Evolutionary conservation across 2,888 invertebrate genomes (phyloP).

Genomic region (Gastrophysa polygoni): DNA sequence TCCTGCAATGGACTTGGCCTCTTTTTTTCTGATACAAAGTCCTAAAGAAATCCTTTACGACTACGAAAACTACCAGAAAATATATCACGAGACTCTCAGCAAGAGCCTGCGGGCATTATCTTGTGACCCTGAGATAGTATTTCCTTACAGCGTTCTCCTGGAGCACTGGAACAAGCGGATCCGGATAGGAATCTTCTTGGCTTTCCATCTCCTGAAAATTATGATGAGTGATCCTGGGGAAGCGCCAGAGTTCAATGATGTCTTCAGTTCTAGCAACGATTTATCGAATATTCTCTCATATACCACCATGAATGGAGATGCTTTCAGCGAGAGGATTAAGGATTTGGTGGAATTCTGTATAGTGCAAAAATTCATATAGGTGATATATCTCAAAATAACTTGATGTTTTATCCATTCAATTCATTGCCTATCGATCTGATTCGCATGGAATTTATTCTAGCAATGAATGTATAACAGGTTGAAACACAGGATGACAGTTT

Average conservation of each 20-base stretch:
- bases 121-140: slow-evolving; percentile 39
- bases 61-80: slow-evolving; percentile 35
- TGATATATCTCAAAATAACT: neutral
- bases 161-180: slow-evolving; percentile 19
- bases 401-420: no score
- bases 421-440: no score
- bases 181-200: slow-evolving; percentile 10
- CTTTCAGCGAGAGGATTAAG: neutral
- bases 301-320: neutral
- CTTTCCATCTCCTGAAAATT: slow-evolving; percentile 17
- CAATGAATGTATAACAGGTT: no score
- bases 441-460: no score
- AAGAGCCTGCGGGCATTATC: slow-evolving; percentile 37
- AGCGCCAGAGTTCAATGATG: slow-evolving; percentile 6
- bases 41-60: slow-evolving; percentile 36
- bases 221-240: slow-evolving; percentile 20
- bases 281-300: neutral
- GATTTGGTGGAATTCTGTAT: neutral
- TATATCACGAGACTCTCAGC: slow-evolving; percentile 40
- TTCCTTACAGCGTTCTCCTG: slow-evolving; percentile 22
- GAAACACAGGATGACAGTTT: no score
- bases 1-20: slow-evolving; percentile 43
- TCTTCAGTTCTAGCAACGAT: neutral
- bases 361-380: neutral
- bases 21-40: slow-evolving; percentile 41